Evolutionary conservation across 2,888 invertebrate genomes (phyloP), one percentile per base, ranked within the genome.

Genomic region (Rotaria magnacalcarata): DNA sequence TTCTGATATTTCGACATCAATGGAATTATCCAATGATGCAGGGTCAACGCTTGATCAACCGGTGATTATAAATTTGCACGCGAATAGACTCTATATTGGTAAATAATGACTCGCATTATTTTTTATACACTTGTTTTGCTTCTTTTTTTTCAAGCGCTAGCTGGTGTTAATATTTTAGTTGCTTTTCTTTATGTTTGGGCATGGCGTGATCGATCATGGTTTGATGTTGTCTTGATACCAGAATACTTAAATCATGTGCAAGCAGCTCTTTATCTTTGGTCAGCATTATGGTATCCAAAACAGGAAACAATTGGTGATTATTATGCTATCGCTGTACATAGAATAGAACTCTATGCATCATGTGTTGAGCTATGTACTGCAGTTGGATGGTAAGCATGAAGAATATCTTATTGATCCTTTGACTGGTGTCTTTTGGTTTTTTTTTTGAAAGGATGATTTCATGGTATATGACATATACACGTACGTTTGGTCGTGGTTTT

Each of bases 251-350:
- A 80, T 47, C 47, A 47, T 43, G 14, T 47, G 4, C 47, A 80
- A 80, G 80, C 80, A 47, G 80, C 10, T 8, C 47, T 80, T 14
- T 80, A 80, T n/a, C 43, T 80, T 10, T 80, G 47, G 80, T 43
- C 41, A 43, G 19, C 75, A 75, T 21, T 75, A 75, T 75, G 43
- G 43, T 43, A 75, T 75, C 7, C 43, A 6, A 75, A 75, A 43
- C 75, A 75, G 21, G 21, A 21, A 3, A 43, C 75, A 21, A 8
- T 75, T 6, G 43, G 43, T 21, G 75, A 24, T 75, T 75, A 75
- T 75, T 75, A 75, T 75, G 43, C 75, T 16, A 75, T 75, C 24
- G 43, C 41, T 43, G 75, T 75, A 24, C 75, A 75, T 75, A 27
- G 14, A 19, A 75, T 75, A 8, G 75, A 75, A 75, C 5, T 75